Evolutionary conservation across 30 jellyfish, hydroid and myxozoan species (phyloP), one percentile per base, ranked within the genome.

Genomic region (Clytia hemisphaerica): DNA sequence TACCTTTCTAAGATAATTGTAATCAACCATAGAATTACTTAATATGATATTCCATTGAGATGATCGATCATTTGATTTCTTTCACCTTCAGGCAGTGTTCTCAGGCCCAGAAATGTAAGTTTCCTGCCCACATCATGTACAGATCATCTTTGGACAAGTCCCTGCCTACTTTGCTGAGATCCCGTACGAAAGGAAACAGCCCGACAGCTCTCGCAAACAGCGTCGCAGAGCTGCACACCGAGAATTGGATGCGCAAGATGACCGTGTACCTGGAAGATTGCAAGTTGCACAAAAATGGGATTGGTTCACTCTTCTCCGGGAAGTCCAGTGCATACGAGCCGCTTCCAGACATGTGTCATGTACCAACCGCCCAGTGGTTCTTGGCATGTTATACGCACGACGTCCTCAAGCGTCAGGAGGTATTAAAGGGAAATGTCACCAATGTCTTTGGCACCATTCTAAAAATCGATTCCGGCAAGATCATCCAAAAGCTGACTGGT

Each of bases 401-500:
- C n/a, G n/a, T n/a, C n/a, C n/a, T n/a, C n/a, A n/a, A 75, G 50
- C 53, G 72, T 71, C 18, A 15, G 59, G 27, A n/a, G n/a, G n/a
- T n/a, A n/a, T n/a, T n/a, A n/a, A n/a, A n/a, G n/a, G n/a, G n/a
- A n/a, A 44, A n/a, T n/a, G n/a, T 68, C 10, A 54, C 93, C n/a
- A 37, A 37, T 25, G 37, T 44, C 42, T 70, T 61, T 34, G 93
- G 93, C 27, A 44, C 45, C 36, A 60, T 68, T 26, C 73, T 79
- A 2, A 67, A 79, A 37, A 42, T 79, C 16, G 93, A 67, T 24
- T 78, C 93, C 47, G 58, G 86, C 3, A 79, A 79, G 32, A 79
- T 68, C 86, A 48, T 57, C 12, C 33, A 57, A 30, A 79, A 79
- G 42, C 67, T 79, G 50, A 60, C 93, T 5, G 93, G 93, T 60